These are phyloP conservation scores for Aix galericulata DNA, from an alignment of 2,113 vertebrate species.

Conservation along the genomic window DNA sequence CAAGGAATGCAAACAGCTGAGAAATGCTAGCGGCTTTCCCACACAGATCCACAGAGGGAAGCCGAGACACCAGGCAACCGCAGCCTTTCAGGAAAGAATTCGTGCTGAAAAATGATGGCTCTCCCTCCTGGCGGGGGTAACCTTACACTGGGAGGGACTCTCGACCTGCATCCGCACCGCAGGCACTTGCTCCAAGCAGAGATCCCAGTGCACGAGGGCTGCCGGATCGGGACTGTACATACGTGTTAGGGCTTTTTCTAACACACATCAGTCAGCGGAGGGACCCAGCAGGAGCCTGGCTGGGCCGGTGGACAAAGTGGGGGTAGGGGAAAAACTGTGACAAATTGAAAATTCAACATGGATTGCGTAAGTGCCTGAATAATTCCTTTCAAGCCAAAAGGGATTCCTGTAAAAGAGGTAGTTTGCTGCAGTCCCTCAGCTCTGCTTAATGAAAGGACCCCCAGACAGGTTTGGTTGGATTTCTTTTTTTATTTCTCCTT, in stretches of 20 bases:
- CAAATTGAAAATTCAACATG: conserved; percentile 69
- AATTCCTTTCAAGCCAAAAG: conserved; percentile 52
- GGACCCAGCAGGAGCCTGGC: conserved; percentile 12
- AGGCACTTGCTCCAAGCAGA: neutral
- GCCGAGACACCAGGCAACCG: conserved; percentile 16
- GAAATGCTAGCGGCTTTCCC: neutral
- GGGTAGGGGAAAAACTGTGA: conserved; percentile 31
- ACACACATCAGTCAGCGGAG: conserved; percentile 10
- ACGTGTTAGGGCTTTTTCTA: neutral
- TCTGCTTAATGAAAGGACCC: neutral
- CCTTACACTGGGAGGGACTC: neutral
- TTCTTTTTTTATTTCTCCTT: neutral
- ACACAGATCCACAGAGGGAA: conserved; percentile 9
- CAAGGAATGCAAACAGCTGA: conserved; percentile 26
- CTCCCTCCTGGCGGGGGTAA: neutral
- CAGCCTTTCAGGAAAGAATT: conserved; percentile 55
- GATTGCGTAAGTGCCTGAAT: conserved; percentile 45
- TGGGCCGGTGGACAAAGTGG: conserved; percentile 29
- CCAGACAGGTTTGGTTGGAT: neutral
- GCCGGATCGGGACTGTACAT: neutral
- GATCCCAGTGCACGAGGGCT: neutral
- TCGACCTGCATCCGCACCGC: neutral
- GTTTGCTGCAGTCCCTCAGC: neutral
- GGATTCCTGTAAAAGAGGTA: conserved; percentile 30
- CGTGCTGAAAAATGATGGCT: conserved; percentile 33